Conservation (phyloP, 2,888 invertebrate species). For the Lydus trimaculatus region DNA sequence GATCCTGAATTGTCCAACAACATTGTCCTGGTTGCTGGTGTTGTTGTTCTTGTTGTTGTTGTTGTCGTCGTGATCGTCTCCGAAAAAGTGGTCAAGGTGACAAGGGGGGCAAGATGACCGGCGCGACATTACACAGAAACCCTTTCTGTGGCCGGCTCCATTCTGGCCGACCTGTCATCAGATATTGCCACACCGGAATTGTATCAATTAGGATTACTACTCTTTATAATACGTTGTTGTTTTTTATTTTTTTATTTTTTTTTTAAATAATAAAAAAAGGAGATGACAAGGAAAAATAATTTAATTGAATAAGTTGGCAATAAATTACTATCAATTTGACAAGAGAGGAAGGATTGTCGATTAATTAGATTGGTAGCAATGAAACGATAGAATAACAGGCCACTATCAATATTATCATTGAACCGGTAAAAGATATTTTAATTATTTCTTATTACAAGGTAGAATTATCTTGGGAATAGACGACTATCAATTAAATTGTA, state of each 20-base stretch:
- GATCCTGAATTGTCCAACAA: slow-evolving; percentile 42
- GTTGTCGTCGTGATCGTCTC: slow-evolving; percentile 15
- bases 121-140: slow-evolving; percentile 61
- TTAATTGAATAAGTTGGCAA: not conserved
- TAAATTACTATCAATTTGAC: slow-evolving; percentile 9
- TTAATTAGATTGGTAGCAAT: slow-evolving; percentile 5
- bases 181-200: slow-evolving; percentile 48
- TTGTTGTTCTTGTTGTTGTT: slow-evolving; percentile 17
- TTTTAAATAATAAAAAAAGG: not conserved
- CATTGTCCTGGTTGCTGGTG: slow-evolving; percentile 41
- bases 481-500: not conserved
- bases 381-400: not conserved
- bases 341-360: not conserved
- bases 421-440: not conserved
- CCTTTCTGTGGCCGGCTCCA: slow-evolving; percentile 60
- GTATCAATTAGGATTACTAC: slow-evolving; percentile 56
- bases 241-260: not conserved
- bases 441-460: not conserved
- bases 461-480: not conserved
- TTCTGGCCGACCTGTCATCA: slow-evolving; percentile 52
- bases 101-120: slow-evolving; percentile 43
- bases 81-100: slow-evolving; percentile 26
- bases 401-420: not conserved
- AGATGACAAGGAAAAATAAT: not conserved
- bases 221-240: slow-evolving; percentile 30